Base-by-base conservation (phyloP, 92 coral and sea anemone genomes). In the Palythoa grandis region DNA sequence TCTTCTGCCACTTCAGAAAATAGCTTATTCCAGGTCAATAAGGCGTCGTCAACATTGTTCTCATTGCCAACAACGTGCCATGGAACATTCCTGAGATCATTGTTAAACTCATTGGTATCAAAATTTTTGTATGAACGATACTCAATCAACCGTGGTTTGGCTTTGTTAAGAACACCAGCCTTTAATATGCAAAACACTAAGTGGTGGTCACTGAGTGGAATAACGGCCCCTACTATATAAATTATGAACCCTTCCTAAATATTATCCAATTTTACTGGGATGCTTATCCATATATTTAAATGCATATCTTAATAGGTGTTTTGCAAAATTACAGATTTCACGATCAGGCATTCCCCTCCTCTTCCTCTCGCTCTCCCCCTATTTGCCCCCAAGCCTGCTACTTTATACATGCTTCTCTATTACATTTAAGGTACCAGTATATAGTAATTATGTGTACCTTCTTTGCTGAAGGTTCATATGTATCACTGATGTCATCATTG, bases 311-410 rank as follows among this genome's bases (percentile, higher is more conserved):
- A 58, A 3, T 58, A 58, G 65, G 65, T 58, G 15, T 58, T 58
- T 58, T 58, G 65, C 65, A 58, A 58, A 58, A 1, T 58, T 15
- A 20, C 65, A 15, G 22, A 58, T 20, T 58, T 58, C 14, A 58
- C 14, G 65, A 20, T 58, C 65, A 58, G 65, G 65, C 65, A 58
- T 58, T 58, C 65, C 65, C 65, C 65, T 58, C 65, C 65, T 58
- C 15, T 58, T 58, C 65, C 65, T 58, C 65, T 58, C 14, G 65
- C 65, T 58, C 14, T 20, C 65, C 65, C 65, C 65, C 65, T 58
- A 58, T 58, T 58, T 58, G 65, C 65, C 65, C 15, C 65, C 65
- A 58, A 58, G 65, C 65, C 65, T 58, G 65, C 0, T 58, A 58
- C 14, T 58, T 58, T 58, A 15, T 58, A 58, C 65, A 58, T 58